phyloP scores from a whole-genome alignment of 2,797 vertebrate species.

The Sphaeramia orbicularis region DNA sequence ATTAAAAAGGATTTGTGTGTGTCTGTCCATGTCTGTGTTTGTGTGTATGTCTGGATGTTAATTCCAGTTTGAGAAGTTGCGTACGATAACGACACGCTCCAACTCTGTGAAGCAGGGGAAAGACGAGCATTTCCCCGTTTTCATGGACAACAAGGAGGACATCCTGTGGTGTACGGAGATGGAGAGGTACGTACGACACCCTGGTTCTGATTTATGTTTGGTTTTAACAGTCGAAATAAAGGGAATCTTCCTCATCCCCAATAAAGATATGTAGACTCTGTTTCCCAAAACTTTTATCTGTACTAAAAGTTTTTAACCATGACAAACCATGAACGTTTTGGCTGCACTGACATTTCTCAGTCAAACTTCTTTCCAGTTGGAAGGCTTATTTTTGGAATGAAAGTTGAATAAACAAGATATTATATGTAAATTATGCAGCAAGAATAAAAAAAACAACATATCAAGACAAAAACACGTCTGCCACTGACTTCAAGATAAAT shows the following conservation, averaged over 20 bases:
- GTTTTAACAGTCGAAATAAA: no score
- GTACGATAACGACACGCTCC: slow-evolving; percentile 94
- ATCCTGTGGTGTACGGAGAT: slow-evolving; percentile 94
- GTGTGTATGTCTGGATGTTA: slow-evolving; percentile 64
- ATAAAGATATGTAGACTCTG: slow-evolving; percentile 89
- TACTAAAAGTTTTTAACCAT: no score
- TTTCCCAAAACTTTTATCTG: no score
- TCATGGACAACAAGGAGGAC: slow-evolving; percentile 94
- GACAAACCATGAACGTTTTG: no score
- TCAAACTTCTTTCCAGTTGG: no score
- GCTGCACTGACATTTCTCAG: no score
- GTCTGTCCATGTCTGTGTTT: slow-evolving; percentile 55
- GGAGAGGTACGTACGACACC: slow-evolving; percentile 85
- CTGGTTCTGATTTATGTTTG: not conserved
- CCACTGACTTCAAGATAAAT: no score
- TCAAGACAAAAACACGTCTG: no score
- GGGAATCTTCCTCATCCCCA: slow-evolving; percentile 89
- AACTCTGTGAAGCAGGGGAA: slow-evolving; percentile 96
- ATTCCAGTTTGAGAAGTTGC: slow-evolving; percentile 93
- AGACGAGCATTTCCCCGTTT: slow-evolving; percentile 92
- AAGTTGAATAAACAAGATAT: no score
- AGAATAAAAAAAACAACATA: no score
- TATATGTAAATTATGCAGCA: no score
- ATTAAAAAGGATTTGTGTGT: slow-evolving; percentile 67
- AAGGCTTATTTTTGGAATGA: no score